phyloP scores from a whole-genome alignment of 2,113 vertebrate species.

The Xyliphius kryptos region DNA sequence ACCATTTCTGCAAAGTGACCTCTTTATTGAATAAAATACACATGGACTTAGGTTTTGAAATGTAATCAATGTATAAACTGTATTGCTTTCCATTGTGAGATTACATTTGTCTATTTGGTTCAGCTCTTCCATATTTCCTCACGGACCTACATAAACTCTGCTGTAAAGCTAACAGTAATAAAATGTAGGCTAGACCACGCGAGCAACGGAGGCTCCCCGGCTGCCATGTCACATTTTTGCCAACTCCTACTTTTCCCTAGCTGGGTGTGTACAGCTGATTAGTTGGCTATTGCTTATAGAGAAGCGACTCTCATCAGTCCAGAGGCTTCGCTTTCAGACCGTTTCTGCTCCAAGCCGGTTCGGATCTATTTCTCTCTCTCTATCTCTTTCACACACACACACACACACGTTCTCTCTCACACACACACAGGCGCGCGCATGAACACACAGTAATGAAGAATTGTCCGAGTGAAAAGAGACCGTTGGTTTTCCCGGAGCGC shows the following conservation, averaged over 20 bases:
- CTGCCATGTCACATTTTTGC: slow-evolving; percentile 4
- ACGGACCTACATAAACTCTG: too few species aligned
- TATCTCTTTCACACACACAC: too few species aligned
- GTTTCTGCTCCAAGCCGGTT: slow-evolving; percentile 1
- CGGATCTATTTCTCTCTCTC: too few species aligned
- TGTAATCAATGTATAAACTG: not conserved
- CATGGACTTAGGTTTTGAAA: not conserved
- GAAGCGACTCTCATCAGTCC: not conserved
- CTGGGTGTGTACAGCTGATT: slow-evolving; percentile 2
- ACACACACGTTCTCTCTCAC: too few species aligned
- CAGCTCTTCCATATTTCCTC: not conserved
- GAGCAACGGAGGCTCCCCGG: not conserved
- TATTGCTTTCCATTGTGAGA: not conserved
- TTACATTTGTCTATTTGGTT: not conserved
- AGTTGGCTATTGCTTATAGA: not conserved
- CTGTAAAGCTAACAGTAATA: not conserved
- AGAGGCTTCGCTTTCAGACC: not conserved
- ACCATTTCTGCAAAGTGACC: too few species aligned
- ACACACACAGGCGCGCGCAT: too few species aligned
- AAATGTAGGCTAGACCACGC: not conserved
- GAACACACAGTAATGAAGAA: slow-evolving; percentile 41
- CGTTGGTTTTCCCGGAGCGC: not conserved
- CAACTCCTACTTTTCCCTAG: not conserved
- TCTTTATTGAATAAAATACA: not conserved
- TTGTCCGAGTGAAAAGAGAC: not conserved